phyloP scores from a whole-genome alignment of 1,140 invertebrate species.

The Caenorhabditis elegans region WBcel235 BX284606.5:2158001-2158500 shows the following conservation, averaged over 20 bases:
- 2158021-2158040: conserved; percentile 11
- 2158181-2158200: no score
- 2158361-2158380: conserved; percentile 11
- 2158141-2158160: neutral
- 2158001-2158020: conserved; percentile 20
- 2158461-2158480: neutral
- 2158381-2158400: neutral
- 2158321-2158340: neutral
- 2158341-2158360: conserved; percentile 25
- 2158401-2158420: neutral
- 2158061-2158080: neutral
- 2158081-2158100: neutral
- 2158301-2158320: neutral
- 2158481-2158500: no score
- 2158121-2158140: neutral
- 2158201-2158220: no score
- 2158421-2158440: neutral
- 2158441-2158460: neutral
- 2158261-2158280: neutral
- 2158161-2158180: no score
- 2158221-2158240: neutral
- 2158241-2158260: neutral
- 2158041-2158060: conserved; percentile 12
- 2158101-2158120: neutral
- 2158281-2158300: neutral